Percentiles rank a stretch among this genome's conserved stretches.
phyloP scores from a whole-genome alignment of 1,140 invertebrate species.

The Phymastichus coffea region DNA sequence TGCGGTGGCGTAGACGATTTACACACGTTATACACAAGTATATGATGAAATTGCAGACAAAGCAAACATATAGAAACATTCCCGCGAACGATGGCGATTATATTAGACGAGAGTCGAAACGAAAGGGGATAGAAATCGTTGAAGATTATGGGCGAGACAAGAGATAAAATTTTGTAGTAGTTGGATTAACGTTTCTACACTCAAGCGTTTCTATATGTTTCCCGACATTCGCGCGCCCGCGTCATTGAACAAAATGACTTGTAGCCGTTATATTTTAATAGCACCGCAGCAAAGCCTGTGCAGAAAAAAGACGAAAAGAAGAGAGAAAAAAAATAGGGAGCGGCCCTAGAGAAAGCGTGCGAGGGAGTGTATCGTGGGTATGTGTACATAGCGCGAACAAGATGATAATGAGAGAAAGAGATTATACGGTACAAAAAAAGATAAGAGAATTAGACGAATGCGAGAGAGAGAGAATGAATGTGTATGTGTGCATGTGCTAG shows the following conservation, averaged over 20 bases:
- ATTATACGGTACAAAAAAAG: background rate
- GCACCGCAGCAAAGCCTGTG: background rate
- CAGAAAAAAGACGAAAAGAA: background rate
- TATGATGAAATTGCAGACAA: no score
- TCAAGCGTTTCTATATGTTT: slow-evolving; percentile 4
- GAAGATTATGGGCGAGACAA: no score
- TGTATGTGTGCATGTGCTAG: background rate
- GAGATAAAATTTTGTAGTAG: no score
- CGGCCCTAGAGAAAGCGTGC: background rate
- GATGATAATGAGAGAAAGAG: background rate
- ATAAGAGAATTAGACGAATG: background rate
- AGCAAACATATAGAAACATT: slow-evolving; percentile 8
- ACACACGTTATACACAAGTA: no score
- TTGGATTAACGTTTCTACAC: slow-evolving; percentile 1
- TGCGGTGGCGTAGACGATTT: no score
- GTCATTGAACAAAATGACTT: no score
- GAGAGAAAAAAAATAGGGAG: background rate
- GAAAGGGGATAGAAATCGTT: no score
- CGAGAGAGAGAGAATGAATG: background rate
- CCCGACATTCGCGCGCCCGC: no score
- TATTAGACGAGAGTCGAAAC: no score
- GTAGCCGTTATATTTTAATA: no score
- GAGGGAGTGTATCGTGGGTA: no score
- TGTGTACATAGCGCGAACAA: no score
- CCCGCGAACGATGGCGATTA: background rate